phyloP scores from a whole-genome alignment of 2,888 invertebrate genomes.

The Rotaria socialis region DNA sequence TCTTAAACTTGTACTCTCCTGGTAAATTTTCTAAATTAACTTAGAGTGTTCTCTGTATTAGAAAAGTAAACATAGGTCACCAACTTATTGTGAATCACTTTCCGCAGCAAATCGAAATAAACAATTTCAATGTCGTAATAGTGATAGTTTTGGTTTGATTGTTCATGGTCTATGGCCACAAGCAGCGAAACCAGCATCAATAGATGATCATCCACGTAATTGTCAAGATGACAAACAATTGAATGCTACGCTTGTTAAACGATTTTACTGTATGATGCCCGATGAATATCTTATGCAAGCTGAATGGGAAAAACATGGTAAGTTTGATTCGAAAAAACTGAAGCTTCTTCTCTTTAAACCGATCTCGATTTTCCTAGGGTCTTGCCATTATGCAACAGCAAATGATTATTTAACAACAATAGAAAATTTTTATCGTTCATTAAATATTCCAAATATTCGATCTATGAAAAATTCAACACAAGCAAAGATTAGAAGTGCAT shows the following conservation, averaged over 20 bases:
- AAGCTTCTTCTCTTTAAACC: neutral
- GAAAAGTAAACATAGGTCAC: neutral
- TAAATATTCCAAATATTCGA: neutral
- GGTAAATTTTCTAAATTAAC: neutral
- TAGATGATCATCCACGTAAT: slow-evolving; percentile 23
- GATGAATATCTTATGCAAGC: slow-evolving; percentile 27
- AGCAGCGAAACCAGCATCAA: neutral
- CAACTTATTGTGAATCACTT: slow-evolving; percentile 11
- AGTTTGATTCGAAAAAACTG: neutral
- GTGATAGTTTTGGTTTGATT: neutral
- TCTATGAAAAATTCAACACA: neutral
- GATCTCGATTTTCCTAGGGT: neutral
- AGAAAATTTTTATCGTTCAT: neutral
- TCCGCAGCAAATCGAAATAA: neutral
- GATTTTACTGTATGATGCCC: slow-evolving; percentile 28
- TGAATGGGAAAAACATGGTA: slow-evolving; percentile 35
- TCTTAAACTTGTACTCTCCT: neutral
- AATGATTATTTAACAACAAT: neutral
- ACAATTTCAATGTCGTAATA: slow-evolving; percentile 12
- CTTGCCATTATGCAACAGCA: slow-evolving; percentile 8
- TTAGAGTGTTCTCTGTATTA: neutral
- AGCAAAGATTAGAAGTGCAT: neutral
- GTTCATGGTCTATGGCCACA: slow-evolving; percentile 29
- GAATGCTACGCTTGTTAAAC: neutral
- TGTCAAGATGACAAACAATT: slow-evolving; percentile 33